Conservation (phyloP, 1,140 invertebrate species). For the Laupala kohalensis region DNA sequence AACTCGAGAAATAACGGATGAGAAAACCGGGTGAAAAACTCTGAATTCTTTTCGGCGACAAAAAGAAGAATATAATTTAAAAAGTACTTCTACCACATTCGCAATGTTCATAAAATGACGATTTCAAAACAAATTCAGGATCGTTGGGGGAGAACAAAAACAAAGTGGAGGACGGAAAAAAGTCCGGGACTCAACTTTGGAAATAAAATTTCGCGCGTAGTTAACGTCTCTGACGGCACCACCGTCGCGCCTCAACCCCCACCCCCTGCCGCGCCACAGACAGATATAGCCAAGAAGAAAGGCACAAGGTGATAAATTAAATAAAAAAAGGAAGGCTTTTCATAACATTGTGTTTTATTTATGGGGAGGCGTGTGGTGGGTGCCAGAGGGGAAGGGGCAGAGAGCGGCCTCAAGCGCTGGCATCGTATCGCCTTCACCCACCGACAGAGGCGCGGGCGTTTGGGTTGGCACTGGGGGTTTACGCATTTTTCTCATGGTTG, state of each 20-base stretch:
- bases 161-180: not conserved
- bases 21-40: too few species aligned
- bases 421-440: too few species aligned
- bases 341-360: not conserved
- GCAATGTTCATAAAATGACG: not conserved
- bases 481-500: too few species aligned
- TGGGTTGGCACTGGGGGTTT: too few species aligned
- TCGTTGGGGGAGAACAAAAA: too few species aligned
- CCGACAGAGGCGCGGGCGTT: too few species aligned
- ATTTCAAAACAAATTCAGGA: not conserved
- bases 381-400: not conserved
- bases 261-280: too few species aligned
- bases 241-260: too few species aligned
- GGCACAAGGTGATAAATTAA: not conserved
- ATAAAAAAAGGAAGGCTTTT: not conserved
- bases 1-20: too few species aligned
- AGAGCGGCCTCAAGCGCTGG: too few species aligned
- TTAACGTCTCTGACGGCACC: too few species aligned
- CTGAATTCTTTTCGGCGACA: not conserved
- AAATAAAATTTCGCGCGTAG: not conserved
- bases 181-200: not conserved
- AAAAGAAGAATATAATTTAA: not conserved
- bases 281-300: not conserved
- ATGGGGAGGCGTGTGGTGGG: not conserved
- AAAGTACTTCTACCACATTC: not conserved